Conservation (phyloP, 2,797 vertebrate genomes). For the Rhinoraja longicauda region DNA sequence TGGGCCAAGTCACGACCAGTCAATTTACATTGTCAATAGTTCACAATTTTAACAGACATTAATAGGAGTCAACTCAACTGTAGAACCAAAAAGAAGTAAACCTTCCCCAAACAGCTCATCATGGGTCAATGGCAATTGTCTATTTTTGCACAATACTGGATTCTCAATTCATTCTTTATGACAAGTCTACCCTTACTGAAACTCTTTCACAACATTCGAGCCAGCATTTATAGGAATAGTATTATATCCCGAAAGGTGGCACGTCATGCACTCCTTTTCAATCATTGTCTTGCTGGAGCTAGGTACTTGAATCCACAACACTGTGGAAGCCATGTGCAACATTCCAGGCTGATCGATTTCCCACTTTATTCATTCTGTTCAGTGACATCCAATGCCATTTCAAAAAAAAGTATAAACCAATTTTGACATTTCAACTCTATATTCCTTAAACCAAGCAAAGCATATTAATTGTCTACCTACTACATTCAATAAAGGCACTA, state of each 20-base stretch:
- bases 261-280: background rate
- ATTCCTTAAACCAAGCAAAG: background rate
- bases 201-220: background rate
- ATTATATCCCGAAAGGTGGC: background rate
- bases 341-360: no score
- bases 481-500: no score
- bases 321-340: background rate
- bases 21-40: background rate
- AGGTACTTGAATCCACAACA: background rate
- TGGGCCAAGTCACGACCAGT: background rate
- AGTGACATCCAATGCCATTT: background rate
- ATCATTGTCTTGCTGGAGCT: no score
- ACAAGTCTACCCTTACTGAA: background rate
- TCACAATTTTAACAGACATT: background rate
- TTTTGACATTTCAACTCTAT: background rate
- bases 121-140: background rate
- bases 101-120: background rate
- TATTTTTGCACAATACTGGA: background rate
- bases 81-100: background rate
- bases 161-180: background rate
- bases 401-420: background rate
- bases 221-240: background rate
- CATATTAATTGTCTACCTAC: background rate
- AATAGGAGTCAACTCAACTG: background rate
- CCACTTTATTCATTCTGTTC: background rate